phyloP scores from a whole-genome alignment of 2,888 invertebrate species.

The Dascillus cervinus region DNA sequence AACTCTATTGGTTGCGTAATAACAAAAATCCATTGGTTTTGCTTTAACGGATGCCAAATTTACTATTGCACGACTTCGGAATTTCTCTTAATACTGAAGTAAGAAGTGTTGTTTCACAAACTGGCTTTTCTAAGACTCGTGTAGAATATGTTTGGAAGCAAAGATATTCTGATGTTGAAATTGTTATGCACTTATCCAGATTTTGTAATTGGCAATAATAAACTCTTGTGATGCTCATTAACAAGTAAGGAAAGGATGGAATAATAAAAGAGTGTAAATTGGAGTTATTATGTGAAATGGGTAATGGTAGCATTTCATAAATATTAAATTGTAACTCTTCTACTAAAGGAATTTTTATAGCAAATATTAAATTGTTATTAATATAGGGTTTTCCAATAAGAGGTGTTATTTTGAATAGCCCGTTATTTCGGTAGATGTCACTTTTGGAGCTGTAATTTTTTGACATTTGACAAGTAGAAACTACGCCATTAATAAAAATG shows the following conservation, averaged over 20 bases:
- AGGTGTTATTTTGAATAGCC: no score
- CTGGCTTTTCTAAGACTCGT: conserved; percentile 2
- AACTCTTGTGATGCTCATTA: conserved; percentile 1
- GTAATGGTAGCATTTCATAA: neutral
- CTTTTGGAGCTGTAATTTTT: no score
- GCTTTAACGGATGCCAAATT: conserved; percentile 1
- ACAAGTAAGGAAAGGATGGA: conserved; percentile 1
- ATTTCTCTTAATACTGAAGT: neutral
- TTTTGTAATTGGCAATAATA: conserved; percentile 1
- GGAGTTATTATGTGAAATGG: conserved; percentile 1
- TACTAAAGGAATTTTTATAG: conserved; percentile 1
- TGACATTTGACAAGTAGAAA: no score
- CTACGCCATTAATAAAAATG: no score
- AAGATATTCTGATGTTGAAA: neutral
- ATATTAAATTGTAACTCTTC: conserved; percentile 1
- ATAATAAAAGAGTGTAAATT: neutral
- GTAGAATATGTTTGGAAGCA: neutral
- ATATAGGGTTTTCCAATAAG: no score
- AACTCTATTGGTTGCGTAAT: neutral
- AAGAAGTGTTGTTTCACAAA: neutral
- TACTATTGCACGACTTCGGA: neutral
- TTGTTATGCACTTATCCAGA: neutral
- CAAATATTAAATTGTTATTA: neutral
- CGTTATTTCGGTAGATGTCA: no score
- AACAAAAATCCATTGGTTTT: conserved; percentile 1